Evolutionary conservation across 1,140 invertebrate species (phyloP), one percentile per base, ranked within the genome.

Genomic region (Rhagoletis zephyria): DNA sequence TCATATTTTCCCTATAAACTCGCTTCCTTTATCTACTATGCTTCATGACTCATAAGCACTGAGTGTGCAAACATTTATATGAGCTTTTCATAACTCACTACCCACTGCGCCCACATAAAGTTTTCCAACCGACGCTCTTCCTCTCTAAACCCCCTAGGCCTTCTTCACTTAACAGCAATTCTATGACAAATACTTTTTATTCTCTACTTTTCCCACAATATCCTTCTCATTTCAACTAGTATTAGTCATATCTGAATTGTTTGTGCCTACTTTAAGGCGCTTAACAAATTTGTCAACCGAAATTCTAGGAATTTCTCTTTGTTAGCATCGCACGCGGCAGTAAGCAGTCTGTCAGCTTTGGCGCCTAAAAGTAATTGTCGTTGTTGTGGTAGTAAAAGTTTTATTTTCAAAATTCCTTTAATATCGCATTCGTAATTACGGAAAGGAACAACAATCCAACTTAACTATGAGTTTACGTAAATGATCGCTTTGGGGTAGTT

Each of bases 241-340:
- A 51, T 81, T 81, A 81, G 74, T 81, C 74, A 81, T 56, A 45
- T 0, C 7, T 4, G 56, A 81, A 81, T 74, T 74, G 3, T 30
- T 81, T 81, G 74, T 81, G 74, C 74, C n/a, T 81, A 56, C n/a
- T 30, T 59, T 19, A 81, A 81, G 74, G 74, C 45, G 74, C 45
- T 81, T 81, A 30, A 81, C n/a, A 51, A 40, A 30, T 56, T 81
- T 81, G 16, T 77, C 74, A 56, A 16, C 16, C 45, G 19, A 3
- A 59, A 81, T 81, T 81, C 51, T 81, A 16, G 3, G 74, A 81
- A 81, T 56, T 81, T 59, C 67, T 70, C 42, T 70, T 45, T 70
- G 30, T 16, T 70, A 9, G 14, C 6, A 14, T 9, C n/a, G 61
- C n/a, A 14, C 1, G 12, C 61, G 16, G 30, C 30, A 30, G 30